Percentiles rank a stretch among this genome's conserved stretches.
Conservation (phyloP, 53 echinoderm and acorn worm genomes). For the Astropecten irregularis region DNA sequence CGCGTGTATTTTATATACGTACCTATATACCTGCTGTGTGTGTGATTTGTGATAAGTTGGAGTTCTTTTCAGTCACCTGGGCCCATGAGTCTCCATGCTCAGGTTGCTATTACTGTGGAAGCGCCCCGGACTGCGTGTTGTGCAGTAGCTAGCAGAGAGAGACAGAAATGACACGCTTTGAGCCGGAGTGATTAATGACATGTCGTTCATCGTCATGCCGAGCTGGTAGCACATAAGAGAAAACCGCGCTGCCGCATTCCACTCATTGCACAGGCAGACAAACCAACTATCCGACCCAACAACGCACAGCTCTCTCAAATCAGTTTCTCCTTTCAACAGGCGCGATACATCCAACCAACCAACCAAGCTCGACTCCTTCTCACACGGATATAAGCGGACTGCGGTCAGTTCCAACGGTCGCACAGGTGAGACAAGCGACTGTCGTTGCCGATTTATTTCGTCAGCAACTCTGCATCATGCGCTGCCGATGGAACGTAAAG, state of each 20-base stretch:
- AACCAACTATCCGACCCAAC: background rate
- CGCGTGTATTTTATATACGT: background rate
- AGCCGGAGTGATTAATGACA: slow-evolving; percentile 46
- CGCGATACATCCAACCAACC: too few relatives aligned
- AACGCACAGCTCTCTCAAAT: too few relatives aligned
- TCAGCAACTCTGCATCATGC: background rate
- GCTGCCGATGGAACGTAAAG: background rate
- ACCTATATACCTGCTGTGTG: too few relatives aligned
- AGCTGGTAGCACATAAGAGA: background rate
- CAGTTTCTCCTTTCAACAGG: too few relatives aligned
- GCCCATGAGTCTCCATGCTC: slow-evolving; percentile 4
- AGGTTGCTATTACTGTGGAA: too few relatives aligned
- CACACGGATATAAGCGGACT: too few relatives aligned
- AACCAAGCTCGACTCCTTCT: too few relatives aligned
- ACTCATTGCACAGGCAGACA: background rate
- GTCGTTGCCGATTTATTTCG: background rate
- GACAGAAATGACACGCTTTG: slow-evolving; percentile 49
- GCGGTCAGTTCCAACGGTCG: too few relatives aligned
- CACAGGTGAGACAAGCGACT: background rate
- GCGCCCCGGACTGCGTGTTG: too few relatives aligned
- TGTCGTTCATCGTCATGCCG: slow-evolving; percentile 35
- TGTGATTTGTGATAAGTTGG: background rate
- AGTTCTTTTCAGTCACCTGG: slow-evolving; percentile 1
- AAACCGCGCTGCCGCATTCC: background rate
- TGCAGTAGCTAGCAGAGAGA: too few relatives aligned